phyloP scores from a whole-genome alignment of 2,113 vertebrate genomes.

The Lanius collurio region DNA sequence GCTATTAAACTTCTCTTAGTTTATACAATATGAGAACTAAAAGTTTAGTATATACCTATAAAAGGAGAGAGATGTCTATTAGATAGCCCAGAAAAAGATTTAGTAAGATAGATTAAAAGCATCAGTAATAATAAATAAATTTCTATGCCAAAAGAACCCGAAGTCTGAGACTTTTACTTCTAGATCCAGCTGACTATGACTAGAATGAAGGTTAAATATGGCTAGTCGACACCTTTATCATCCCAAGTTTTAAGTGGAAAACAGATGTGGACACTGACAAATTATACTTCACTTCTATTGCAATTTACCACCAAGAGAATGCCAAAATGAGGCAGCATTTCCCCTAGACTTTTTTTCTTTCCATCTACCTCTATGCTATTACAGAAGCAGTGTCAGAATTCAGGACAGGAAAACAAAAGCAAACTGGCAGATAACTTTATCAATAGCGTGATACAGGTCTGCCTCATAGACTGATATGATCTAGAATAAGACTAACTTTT shows the following conservation, averaged over 20 bases:
- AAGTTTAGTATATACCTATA: not conserved
- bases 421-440: not conserved
- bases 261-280: not conserved
- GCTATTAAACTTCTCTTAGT: not conserved
- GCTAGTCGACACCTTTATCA: not conserved
- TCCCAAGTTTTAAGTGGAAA: not conserved
- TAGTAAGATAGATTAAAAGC: slow-evolving; percentile 27
- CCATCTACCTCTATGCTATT: not conserved
- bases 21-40: not conserved
- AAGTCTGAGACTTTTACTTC: not conserved
- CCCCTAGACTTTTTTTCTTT: not conserved
- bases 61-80: not conserved
- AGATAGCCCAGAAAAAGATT: not conserved
- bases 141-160: not conserved
- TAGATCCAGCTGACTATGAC: not conserved
- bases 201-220: not conserved
- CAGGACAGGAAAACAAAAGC: not conserved
- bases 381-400: not conserved
- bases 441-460: not conserved
- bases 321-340: not conserved
- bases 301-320: not conserved
- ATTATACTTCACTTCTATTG: not conserved
- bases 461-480: not conserved
- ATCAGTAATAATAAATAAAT: not conserved
- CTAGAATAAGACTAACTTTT: not conserved